These are phyloP conservation scores for Sweltsa coloradensis DNA, from an alignment of 1,140 invertebrate species.

Conservation along the genomic window DNA sequence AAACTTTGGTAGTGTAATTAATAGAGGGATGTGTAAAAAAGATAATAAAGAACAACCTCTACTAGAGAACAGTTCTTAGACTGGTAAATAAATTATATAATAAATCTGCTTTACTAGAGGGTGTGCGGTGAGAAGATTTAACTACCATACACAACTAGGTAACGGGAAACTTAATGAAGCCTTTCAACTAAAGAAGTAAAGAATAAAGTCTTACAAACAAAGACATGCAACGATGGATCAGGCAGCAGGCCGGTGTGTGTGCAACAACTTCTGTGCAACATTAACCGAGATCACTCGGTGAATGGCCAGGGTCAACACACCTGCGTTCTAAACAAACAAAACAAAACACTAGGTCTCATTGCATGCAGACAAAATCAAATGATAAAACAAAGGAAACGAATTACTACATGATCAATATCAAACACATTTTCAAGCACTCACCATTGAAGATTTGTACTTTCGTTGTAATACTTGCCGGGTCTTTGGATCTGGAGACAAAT, in stretches of 20 bases:
- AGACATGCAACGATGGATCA: constrained; percentile 13
- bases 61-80: too few relatives aligned
- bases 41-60: too few relatives aligned
- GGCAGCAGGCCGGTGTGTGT: constrained; percentile 8
- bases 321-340: constrained; percentile 34
- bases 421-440: constrained; percentile 40
- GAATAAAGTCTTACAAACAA: constrained; percentile 12
- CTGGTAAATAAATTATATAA: too few relatives aligned
- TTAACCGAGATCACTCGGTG: constrained; percentile 46
- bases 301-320: constrained; percentile 40
- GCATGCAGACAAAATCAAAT: constrained; percentile 18
- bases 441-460: constrained; percentile 97
- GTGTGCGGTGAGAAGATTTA: constrained; percentile 5
- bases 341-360: not conserved
- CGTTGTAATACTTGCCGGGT: constrained; percentile 90
- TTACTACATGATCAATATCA: not conserved
- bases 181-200: constrained; percentile 18
- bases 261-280: constrained; percentile 16
- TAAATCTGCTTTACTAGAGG: constrained; percentile 15
- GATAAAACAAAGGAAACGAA: constrained; percentile 18
- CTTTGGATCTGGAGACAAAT: constrained; percentile 82
- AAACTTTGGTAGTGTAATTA: too few relatives aligned
- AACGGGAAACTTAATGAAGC: too few relatives aligned
- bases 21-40: too few relatives aligned
- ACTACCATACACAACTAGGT: constrained; percentile 17